Evolutionary conservation across 1,140 invertebrate species (phyloP).

Genomic region (Eubasilissa regina): DNA sequence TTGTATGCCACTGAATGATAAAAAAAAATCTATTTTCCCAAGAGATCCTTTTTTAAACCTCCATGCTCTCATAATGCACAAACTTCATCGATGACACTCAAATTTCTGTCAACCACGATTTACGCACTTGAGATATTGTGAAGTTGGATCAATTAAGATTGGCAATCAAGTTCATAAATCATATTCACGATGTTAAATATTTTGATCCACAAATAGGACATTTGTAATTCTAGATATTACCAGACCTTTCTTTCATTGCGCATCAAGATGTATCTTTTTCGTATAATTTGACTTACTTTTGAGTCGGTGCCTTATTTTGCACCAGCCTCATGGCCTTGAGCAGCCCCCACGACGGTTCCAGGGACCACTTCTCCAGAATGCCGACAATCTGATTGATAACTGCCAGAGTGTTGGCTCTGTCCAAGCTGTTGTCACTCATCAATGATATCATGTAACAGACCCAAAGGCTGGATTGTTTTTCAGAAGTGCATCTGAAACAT

Average conservation of each 20-base stretch:
- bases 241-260: neutral
- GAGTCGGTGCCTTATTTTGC: constrained; percentile 46
- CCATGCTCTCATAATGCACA: no score
- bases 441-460: constrained; percentile 46
- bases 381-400: constrained; percentile 14
- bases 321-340: constrained; percentile 44
- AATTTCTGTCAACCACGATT: no score
- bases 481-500: constrained; percentile 43
- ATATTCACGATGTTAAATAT: no score
- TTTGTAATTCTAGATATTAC: no score
- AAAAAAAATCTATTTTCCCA: no score
- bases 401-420: constrained; percentile 6
- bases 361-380: constrained; percentile 54
- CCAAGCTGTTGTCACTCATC: constrained; percentile 27
- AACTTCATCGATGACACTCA: no score
- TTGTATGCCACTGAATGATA: no score
- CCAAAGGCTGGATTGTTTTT: constrained; percentile 51
- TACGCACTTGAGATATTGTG: no score
- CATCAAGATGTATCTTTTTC: neutral
- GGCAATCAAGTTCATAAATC: no score
- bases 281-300: constrained; percentile 1
- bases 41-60: no score
- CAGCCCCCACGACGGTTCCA: constrained; percentile 51
- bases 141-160: no score
- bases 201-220: no score